Evolutionary conservation across 2,113 vertebrate genomes (phyloP).

Genomic region (Probosciger aterrimus): DNA sequence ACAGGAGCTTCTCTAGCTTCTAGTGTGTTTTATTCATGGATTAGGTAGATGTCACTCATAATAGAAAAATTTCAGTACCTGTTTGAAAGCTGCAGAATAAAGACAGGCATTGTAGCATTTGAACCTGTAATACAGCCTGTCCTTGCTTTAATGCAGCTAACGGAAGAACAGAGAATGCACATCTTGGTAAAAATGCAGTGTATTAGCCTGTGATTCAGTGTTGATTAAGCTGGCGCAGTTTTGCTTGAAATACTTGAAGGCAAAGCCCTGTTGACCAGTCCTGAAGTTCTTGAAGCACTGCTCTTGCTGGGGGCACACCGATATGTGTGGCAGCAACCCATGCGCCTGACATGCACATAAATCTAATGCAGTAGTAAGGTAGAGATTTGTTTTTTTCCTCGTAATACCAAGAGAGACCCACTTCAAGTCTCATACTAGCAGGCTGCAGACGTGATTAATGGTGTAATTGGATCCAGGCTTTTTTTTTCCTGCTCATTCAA

Average conservation of each 20-base stretch:
- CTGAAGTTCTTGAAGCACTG: neutral
- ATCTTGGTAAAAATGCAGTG: neutral
- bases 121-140: neutral
- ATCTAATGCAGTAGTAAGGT: neutral
- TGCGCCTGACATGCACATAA: neutral
- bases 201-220: neutral
- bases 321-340: neutral
- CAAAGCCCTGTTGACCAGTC: neutral
- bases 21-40: neutral
- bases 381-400: neutral
- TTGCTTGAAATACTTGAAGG: neutral
- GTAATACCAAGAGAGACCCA: neutral
- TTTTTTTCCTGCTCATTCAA: neutral
- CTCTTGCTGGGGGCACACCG: neutral
- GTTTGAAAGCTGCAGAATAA: neutral
- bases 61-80: neutral
- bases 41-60: neutral
- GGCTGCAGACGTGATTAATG: neutral
- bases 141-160: neutral
- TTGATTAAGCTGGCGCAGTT: neutral
- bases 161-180: neutral
- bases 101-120: neutral
- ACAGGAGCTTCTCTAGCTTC: neutral
- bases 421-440: neutral
- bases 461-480: neutral